Percentiles rank a stretch among this genome's conserved stretches.
Conservation (phyloP, 2,113 vertebrate species). For the Phalacrocorax aristotelis region DNA sequence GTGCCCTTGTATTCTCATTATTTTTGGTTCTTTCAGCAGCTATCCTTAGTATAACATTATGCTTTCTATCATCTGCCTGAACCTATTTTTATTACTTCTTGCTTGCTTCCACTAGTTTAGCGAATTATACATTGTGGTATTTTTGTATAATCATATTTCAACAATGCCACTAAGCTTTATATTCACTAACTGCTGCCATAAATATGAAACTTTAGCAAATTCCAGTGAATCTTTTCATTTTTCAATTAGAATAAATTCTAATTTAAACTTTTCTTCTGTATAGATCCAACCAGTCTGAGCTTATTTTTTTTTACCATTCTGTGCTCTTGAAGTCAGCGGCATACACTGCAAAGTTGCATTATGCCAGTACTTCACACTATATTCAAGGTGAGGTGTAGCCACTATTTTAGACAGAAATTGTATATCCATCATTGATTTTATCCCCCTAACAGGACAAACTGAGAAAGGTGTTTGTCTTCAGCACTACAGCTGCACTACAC, state of each 20-base stretch:
- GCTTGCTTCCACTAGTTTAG: not conserved
- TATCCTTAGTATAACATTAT: not conserved
- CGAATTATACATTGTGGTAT: not conserved
- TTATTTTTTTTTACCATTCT: not conserved
- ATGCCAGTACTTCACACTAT: not conserved
- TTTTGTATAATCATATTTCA: not conserved
- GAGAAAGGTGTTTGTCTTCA: conserved; percentile 30
- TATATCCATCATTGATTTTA: conserved; percentile 40
- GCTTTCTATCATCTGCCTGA: not conserved
- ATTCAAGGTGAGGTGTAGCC: conserved; percentile 3
- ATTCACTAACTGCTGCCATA: not conserved
- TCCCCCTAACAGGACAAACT: conserved; percentile 20
- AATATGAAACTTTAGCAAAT: not conserved
- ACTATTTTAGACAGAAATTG: conserved; percentile 29
- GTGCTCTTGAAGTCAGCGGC: not conserved
- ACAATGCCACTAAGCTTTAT: not conserved
- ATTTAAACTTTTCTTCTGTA: not conserved
- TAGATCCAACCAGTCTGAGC: not conserved
- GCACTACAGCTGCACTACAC: not conserved
- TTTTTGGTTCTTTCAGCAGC: not conserved
- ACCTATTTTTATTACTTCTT: conserved; percentile 7
- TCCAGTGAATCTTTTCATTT: not conserved
- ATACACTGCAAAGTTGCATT: not conserved
- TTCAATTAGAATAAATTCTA: not conserved
- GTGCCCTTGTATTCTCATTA: not conserved